phyloP scores from a whole-genome alignment of 2,888 invertebrate genomes.

The Mechanitis mazaeus region DNA sequence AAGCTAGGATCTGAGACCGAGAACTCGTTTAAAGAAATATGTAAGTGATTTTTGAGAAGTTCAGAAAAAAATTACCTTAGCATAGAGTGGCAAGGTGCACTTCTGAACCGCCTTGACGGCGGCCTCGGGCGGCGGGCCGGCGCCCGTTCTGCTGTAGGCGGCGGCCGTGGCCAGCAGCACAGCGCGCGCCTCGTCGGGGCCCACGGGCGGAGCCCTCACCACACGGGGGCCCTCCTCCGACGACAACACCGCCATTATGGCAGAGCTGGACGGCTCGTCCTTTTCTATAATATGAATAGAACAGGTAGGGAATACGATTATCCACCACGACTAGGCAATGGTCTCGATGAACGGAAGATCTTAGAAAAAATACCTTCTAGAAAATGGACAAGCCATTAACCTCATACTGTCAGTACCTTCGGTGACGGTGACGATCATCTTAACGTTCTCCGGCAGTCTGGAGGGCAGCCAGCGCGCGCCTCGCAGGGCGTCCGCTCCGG shows the following conservation, averaged over 20 bases:
- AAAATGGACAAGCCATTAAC: background rate
- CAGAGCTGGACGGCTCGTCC: constrained; percentile 66
- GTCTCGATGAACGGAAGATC: no score
- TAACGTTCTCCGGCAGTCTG: constrained; percentile 83
- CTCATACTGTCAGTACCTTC: constrained; percentile 55
- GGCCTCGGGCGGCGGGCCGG: constrained; percentile 78
- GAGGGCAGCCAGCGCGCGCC: constrained; percentile 86
- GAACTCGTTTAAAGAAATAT: background rate
- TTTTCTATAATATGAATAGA: constrained; percentile 43
- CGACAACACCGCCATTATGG: constrained; percentile 70
- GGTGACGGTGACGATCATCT: constrained; percentile 84
- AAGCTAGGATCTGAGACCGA: constrained; percentile 60
- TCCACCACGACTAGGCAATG: no score
- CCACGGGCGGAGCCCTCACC: constrained; percentile 63
- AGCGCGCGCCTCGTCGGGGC: constrained; percentile 61
- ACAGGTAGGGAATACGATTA: no score
- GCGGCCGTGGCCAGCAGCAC: constrained; percentile 64
- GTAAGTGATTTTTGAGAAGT: background rate
- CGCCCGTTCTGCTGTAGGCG: constrained; percentile 63
- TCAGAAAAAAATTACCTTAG: constrained; percentile 74
- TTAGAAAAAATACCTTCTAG: no score
- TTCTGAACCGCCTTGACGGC: constrained; percentile 79
- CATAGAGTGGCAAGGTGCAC: constrained; percentile 82
- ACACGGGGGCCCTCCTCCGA: constrained; percentile 66
- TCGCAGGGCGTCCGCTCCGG: constrained; percentile 81